Evolutionary conservation across 1,140 invertebrate species (phyloP).

Genomic region (Globodera rostochiensis): DNA sequence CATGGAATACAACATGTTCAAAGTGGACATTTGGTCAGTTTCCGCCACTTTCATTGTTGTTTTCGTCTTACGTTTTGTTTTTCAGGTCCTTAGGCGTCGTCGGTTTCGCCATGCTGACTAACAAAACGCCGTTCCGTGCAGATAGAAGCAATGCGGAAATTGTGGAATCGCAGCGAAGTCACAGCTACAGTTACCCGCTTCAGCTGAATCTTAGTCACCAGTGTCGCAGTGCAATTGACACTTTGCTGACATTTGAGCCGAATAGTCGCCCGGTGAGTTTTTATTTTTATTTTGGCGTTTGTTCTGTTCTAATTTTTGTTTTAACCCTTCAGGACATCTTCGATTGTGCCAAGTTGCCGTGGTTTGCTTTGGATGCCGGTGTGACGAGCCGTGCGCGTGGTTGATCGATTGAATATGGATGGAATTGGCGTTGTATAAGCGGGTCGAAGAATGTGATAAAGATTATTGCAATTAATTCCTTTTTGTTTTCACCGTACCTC

Average conservation of each 20-base stretch:
- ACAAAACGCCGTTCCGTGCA: conserved; percentile 47
- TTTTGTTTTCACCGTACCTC: no score
- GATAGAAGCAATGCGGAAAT: conserved; percentile 35
- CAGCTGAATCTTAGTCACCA: conserved; percentile 24
- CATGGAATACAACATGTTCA: conserved; percentile 40
- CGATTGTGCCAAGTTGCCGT: conserved; percentile 18
- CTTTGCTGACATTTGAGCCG: conserved; percentile 41
- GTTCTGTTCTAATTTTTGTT: not conserved
- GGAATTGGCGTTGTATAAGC: not conserved
- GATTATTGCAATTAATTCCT: no score
- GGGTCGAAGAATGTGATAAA: not conserved
- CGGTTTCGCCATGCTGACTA: conserved; percentile 44
- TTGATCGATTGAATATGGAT: not conserved
- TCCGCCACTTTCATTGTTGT: conserved; percentile 3
- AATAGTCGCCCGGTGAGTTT: conserved; percentile 27
- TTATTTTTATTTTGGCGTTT: not conserved
- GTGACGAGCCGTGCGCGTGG: not conserved
- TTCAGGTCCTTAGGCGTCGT: conserved; percentile 47
- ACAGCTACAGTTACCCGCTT: conserved; percentile 45
- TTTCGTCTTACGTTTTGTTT: not conserved
- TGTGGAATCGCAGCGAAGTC: conserved; percentile 44
- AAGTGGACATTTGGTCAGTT: conserved; percentile 46
- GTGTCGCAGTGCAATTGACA: conserved; percentile 28
- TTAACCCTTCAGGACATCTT: conserved; percentile 7
- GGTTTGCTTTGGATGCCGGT: not conserved